Percentiles rank a stretch among this genome's conserved stretches.
Evolutionary conservation across 2,888 invertebrate species (phyloP).

Genomic region (Deilephila elpenor): DNA sequence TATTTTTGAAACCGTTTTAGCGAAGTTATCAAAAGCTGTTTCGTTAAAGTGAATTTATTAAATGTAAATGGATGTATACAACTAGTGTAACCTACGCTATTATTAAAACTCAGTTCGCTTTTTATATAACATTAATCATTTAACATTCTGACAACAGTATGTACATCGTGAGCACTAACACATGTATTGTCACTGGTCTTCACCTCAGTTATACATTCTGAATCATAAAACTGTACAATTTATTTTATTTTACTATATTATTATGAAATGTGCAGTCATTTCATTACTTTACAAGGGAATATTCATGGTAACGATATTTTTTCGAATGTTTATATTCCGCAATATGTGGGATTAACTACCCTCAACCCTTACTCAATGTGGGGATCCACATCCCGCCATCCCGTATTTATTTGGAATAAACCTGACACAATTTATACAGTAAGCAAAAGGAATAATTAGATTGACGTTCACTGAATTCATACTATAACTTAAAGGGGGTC

Average conservation of each 20-base stretch:
- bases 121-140: conserved; percentile 19
- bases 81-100: conserved; percentile 29
- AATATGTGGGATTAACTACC: too few relatives aligned
- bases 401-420: too few relatives aligned
- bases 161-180: conserved; percentile 73
- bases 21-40: not conserved
- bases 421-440: too few relatives aligned
- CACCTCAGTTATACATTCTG: conserved; percentile 55
- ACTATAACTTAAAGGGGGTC: too few relatives aligned
- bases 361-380: too few relatives aligned
- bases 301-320: not conserved
- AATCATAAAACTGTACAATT: conserved; percentile 37
- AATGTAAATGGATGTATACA: conserved; percentile 26
- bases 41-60: conserved; percentile 23
- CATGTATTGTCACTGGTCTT: conserved; percentile 76
- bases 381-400: too few relatives aligned
- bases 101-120: conserved; percentile 57
- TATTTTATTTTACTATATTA: conserved; percentile 21
- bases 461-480: too few relatives aligned
- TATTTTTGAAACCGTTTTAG: not conserved
- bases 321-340: too few relatives aligned
- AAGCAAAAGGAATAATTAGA: too few relatives aligned
- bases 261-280: conserved; percentile 21
- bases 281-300: conserved; percentile 7
- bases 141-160: conserved; percentile 61